These are phyloP conservation scores for Apis mellifera DNA, from an alignment of 1,140 invertebrate species.

Conservation along the genomic window Amel_HAv3.1 CM009939.2:6794501-6795000, in stretches of 20 bases:
- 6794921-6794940: no score
- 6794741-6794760: neutral
- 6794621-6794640: constrained; percentile 17
- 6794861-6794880: no score
- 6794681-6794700: constrained; percentile 26
- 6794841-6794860: no score
- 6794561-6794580: constrained; percentile 44
- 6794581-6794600: constrained; percentile 15
- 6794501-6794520: constrained; percentile 63
- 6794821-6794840: no score
- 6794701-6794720: neutral
- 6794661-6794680: constrained; percentile 54
- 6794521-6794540: constrained; percentile 31
- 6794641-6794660: constrained; percentile 27
- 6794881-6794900: no score
- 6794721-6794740: neutral
- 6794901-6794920: no score
- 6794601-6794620: constrained; percentile 46
- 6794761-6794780: neutral
- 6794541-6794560: constrained; percentile 61
- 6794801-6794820: no score
- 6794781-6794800: neutral
- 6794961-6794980: no score
- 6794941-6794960: no score
- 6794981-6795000: no score